Base-by-base conservation (phyloP, 2,113 vertebrate genomes). In the Montifringilla adamsi region DNA sequence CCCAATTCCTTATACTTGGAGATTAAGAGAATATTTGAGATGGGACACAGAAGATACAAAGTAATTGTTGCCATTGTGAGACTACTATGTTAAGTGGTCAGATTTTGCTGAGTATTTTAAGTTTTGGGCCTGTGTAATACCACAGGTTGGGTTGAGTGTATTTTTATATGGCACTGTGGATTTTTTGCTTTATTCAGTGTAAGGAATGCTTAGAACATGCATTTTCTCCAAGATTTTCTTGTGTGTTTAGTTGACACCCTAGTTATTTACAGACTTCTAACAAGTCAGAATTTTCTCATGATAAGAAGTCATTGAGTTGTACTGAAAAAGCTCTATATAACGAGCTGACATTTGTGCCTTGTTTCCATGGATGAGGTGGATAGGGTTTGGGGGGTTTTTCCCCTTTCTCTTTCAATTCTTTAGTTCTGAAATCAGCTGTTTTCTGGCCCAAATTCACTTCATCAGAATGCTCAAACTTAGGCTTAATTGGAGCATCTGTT, bases 351-450 rank as follows among this genome's bases (percentile, higher is more conserved):
- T 50, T 81, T 70, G 6, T 74, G 31, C 20, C 15, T 63, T 62
- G 5, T 68, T 90, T 56, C 27, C 31, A 0, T 50, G 14, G 31
- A 8, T 52, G n/a, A 33, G 49, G 23, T 47, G 4, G n/a, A 19
- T 68, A 49, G 18, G 19, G 16, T 24, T 60, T 52, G 22, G 15
- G 1, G 1, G 1, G 50, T 39, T 19, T 39, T 18, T 4, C 1
- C 4, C 1, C 3, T 69, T 64, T 73, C 73, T 52, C 11, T 83
- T 81, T 63, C 33, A 64, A 2, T 77, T 75, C 9, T 15, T 37
- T 75, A 39, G 39, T 75, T 28, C 39, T 78, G 31, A 84, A 93
- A 44, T 68, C 33, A 37, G 1, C n/a, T 68, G 10, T 56, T 44
- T 81, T 56, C 13, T 82, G 33, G 16, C 15, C n/a, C 33, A 90